phyloP scores from a whole-genome alignment of 1,140 invertebrate species.

The Elysia chlorotica region DNA sequence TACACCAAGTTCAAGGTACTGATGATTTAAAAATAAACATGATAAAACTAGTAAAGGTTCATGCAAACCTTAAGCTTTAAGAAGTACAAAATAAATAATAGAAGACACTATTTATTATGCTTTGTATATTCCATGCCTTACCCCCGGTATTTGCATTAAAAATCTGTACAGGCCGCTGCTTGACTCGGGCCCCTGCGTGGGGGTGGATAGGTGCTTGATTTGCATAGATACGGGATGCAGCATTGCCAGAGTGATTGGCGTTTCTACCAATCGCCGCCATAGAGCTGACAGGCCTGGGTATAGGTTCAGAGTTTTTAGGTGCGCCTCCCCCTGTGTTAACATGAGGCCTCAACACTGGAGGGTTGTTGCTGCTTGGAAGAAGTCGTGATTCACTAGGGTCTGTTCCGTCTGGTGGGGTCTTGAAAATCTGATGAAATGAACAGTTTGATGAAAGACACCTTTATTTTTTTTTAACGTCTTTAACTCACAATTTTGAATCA shows the following conservation, averaged over 20 bases:
- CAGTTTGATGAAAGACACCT: too few relatives aligned
- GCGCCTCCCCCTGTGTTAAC: too few relatives aligned
- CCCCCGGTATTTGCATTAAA: conserved; percentile 44
- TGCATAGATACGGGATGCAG: conserved; percentile 31
- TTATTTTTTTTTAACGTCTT: too few relatives aligned
- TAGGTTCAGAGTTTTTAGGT: conserved; percentile 10
- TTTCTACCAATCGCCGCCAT: conserved; percentile 19
- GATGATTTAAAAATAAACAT: too few relatives aligned
- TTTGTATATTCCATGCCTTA: too few relatives aligned
- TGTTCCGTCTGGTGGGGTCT: conserved; percentile 56
- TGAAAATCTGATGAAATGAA: conserved; percentile 64
- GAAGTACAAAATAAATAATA: too few relatives aligned
- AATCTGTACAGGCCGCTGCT: conserved; percentile 38
- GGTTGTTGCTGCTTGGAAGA: conserved; percentile 23
- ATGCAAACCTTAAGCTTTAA: too few relatives aligned
- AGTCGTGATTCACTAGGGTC: conserved; percentile 33
- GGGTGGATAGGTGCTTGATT: conserved; percentile 39
- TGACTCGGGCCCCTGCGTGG: conserved; percentile 6
- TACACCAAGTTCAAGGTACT: too few relatives aligned
- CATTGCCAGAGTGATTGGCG: conserved; percentile 19
- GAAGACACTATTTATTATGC: too few relatives aligned
- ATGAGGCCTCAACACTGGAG: neutral
- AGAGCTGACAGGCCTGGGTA: conserved; percentile 13
- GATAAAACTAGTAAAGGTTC: too few relatives aligned
- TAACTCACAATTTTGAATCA: too few relatives aligned